Base-by-base conservation (phyloP, 2,797 vertebrate genomes). In the Crypturellus tataupa region DNA sequence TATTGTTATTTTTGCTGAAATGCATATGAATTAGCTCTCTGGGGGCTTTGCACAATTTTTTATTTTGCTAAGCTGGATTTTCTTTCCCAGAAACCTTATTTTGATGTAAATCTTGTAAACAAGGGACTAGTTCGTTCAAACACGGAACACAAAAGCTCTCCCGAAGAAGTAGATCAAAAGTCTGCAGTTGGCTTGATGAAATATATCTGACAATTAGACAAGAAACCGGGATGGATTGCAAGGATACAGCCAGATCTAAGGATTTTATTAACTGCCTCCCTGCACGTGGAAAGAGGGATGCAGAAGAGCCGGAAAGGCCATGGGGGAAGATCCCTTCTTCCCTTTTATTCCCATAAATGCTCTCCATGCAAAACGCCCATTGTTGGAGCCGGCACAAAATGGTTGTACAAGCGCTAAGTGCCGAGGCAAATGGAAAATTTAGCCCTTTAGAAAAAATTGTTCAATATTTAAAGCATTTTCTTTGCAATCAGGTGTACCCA, bases 391-490 rank as follows among this genome's bases (percentile, higher is more conserved):
- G 53, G 1, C 7, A 86, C 59, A 82, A 77, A 92, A 14, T 2
- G n/a, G 78, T 15, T 10, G 80, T 35, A 51, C 82, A 65, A 76
- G 73, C 4, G 40, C 89, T 55, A n/a, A 95, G 94, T 82, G 69
- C 83, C 2, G 6, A 64, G 79, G 79, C 49, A 87, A 85, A 73
- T 53, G 88, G 96, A 90, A 92, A 31, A 70, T 78, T 3, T 29
- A 63, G 91, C 46, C 92, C 91, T 42, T 42, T 31, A 90, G 92
- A 90, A 94, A 89, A 89, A 89, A 71, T 5, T 0, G 92, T 80
- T 97, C 96, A 89, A 97, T 97, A 97, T 94, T 95, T 94, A 95
- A 93, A 97, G 96, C 76, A 77, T 87, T 97, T 96, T 95, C 97
- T 75, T 91, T 33, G 60, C 96, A 95, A 97, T 96, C 97, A 97